Conservation (phyloP, 2,797 vertebrate genomes). For the Staurois parvus region DNA sequence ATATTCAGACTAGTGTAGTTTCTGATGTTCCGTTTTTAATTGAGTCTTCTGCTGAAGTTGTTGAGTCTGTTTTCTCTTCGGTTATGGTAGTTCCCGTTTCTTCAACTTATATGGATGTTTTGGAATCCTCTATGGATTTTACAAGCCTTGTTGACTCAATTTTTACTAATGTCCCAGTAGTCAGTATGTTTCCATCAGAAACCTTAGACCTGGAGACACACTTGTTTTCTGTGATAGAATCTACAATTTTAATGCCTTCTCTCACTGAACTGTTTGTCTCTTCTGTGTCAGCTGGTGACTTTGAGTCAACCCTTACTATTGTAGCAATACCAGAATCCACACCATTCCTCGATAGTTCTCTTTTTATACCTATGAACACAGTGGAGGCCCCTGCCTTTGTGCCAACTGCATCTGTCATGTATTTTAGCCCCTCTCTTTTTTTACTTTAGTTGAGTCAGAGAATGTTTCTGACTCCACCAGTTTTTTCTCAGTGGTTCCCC, state of each 20-base stretch:
- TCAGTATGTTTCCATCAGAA: slow-evolving; percentile 64
- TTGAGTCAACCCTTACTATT: slow-evolving; percentile 74
- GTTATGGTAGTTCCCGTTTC: slow-evolving; percentile 81
- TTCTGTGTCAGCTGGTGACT: slow-evolving; percentile 74
- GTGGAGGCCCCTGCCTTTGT: slow-evolving; percentile 49
- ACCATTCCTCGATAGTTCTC: background rate
- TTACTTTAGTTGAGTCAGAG: background rate
- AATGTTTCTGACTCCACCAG: slow-evolving; percentile 59
- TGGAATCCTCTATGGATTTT: slow-evolving; percentile 25
- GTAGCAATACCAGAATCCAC: slow-evolving; percentile 48
- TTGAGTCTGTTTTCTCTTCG: slow-evolving; percentile 83
- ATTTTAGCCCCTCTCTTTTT: slow-evolving; percentile 35
- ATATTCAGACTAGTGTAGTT: slow-evolving; percentile 73
- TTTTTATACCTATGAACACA: slow-evolving; percentile 21
- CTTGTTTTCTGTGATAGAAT: slow-evolving; percentile 68
- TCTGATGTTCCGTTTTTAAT: slow-evolving; percentile 80
- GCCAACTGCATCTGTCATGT: slow-evolving; percentile 62
- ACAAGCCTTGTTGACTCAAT: slow-evolving; percentile 59
- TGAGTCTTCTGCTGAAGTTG: slow-evolving; percentile 77
- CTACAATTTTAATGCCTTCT: slow-evolving; percentile 66
- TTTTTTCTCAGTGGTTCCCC: slow-evolving; percentile 62
- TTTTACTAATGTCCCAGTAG: background rate
- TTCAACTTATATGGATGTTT: slow-evolving; percentile 70
- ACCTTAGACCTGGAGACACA: slow-evolving; percentile 55
- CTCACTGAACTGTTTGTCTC: slow-evolving; percentile 70